Percentiles rank a stretch among this genome's conserved stretches.
Evolutionary conservation across 2,113 vertebrate genomes (phyloP).

Genomic region (Chaetodon trifascialis): DNA sequence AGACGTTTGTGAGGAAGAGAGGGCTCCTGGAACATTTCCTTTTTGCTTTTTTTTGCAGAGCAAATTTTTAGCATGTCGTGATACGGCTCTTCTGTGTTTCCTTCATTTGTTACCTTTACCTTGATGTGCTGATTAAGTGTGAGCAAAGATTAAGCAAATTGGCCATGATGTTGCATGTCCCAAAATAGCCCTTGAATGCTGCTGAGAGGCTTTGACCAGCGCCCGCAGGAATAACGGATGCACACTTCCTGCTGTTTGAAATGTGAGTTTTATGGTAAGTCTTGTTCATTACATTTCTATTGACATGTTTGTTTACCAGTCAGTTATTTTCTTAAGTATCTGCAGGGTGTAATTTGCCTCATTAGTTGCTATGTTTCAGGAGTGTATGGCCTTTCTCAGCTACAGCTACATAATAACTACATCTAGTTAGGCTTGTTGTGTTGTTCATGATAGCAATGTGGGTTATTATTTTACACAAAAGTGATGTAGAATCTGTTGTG

Average conservation of each 20-base stretch:
- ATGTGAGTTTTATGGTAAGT: conserved; percentile 80
- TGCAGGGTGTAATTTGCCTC: conserved; percentile 6
- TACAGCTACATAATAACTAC: not conserved
- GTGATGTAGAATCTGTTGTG: not conserved
- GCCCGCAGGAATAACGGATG: conserved; percentile 50
- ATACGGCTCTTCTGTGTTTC: not conserved
- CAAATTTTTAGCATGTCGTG: not conserved
- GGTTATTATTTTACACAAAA: not conserved
- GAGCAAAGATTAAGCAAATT: conserved; percentile 93
- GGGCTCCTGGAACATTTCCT: not conserved
- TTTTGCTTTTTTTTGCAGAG: not conserved
- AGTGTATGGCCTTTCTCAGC: conserved; percentile 1
- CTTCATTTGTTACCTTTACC: conserved; percentile 28
- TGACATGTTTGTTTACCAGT: conserved; percentile 2
- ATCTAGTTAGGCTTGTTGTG: conserved; percentile 2
- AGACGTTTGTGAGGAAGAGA: not conserved
- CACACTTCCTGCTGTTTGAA: conserved; percentile 57
- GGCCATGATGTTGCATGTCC: conserved; percentile 82
- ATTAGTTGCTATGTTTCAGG: conserved; percentile 5
- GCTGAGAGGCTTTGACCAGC: conserved; percentile 80
- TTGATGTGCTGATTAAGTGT: conserved; percentile 85
- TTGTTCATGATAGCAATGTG: not conserved
- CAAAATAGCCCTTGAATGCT: conserved; percentile 78
- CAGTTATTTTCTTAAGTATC: not conserved
- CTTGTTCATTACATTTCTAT: conserved; percentile 14